Base-by-base conservation (phyloP, 2,113 vertebrate genomes). In the Zonotrichia leucophrys region DNA sequence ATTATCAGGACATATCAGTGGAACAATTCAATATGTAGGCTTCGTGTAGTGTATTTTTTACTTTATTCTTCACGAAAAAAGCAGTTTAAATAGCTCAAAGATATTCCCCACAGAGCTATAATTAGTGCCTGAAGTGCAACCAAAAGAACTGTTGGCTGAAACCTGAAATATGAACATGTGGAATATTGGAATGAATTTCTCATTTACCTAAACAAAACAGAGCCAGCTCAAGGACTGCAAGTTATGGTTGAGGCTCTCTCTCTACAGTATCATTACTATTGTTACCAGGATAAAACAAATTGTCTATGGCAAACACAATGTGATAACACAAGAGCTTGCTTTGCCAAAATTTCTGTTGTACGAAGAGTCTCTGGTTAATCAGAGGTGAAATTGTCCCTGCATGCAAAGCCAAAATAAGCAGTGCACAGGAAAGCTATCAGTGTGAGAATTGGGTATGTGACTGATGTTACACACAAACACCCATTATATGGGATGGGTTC, bases 71-170 rank as follows among this genome's bases (percentile, higher is more conserved):
- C 73, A 80, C 17, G 17, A 64, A 37, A 92, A 90, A 87, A 95
- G 83, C 67, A 95, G 75, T 39, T 89, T 76, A 80, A 97, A 95
- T 52, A 97, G 52, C 84, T 92, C 87, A 91, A 95, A 90, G 44
- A 89, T 90, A 94, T 91, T 95, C 83, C 87, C 91, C 56, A 80
- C 79, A 87, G 94, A 89, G 80, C 77, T 95, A 73, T 96, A 96
- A 95, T 96, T 96, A 96, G 77, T 83, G 66, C 87, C 89, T 87
- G 81, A 94, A 95, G 44, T 91, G 85, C 87, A 97, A 95, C 30
- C 59, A 92, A 83, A 94, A 79, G 73, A 83, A 73, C 17, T 63
- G 49, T 41, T 84, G 83, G 83, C 82, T 92, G 59, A 95, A 93
- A 93, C 70, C 49, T 93, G 75, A 96, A 93, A 96, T 90, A 60